Conservation (phyloP, 1,140 invertebrate species). For the Drosophila busckii region DNA sequence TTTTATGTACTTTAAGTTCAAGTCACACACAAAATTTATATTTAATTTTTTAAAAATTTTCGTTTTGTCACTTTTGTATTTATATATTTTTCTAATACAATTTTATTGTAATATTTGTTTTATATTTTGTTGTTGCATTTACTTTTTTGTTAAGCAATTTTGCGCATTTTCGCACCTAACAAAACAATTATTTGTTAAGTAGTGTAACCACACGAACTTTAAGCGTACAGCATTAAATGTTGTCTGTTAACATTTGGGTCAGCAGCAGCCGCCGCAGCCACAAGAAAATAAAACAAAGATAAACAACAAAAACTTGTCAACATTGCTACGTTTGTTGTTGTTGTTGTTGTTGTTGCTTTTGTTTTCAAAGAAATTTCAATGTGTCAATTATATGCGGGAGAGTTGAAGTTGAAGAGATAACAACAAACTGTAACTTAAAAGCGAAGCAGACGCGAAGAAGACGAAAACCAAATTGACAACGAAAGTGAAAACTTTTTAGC, state of each 20-base stretch:
- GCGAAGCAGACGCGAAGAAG: not conserved
- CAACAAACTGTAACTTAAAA: not conserved
- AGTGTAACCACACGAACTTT: constrained; percentile 18
- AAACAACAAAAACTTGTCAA: constrained; percentile 1
- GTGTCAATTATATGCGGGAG: constrained; percentile 26
- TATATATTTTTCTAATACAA: too few species aligned
- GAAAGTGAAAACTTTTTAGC: constrained; percentile 41
- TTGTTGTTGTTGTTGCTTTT: constrained; percentile 11
- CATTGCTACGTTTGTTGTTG: constrained; percentile 15
- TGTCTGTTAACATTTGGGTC: constrained; percentile 36
- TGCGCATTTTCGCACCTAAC: too few species aligned
- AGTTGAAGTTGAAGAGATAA: not conserved
- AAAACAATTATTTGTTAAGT: not conserved
- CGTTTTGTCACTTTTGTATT: too few species aligned
- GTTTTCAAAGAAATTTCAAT: constrained; percentile 22
- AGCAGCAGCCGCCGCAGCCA: constrained; percentile 14
- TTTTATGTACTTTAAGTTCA: too few species aligned
- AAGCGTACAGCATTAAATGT: constrained; percentile 24
- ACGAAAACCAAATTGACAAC: not conserved
- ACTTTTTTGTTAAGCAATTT: too few species aligned
- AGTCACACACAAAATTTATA: too few species aligned
- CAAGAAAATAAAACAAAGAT: not conserved
- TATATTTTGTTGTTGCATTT: too few species aligned
- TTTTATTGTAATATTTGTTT: too few species aligned
- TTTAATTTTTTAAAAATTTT: too few species aligned